These are phyloP conservation scores for Danio albolineatus DNA, from an alignment of 2,797 vertebrate genomes.

Conservation along the genomic window DNA sequence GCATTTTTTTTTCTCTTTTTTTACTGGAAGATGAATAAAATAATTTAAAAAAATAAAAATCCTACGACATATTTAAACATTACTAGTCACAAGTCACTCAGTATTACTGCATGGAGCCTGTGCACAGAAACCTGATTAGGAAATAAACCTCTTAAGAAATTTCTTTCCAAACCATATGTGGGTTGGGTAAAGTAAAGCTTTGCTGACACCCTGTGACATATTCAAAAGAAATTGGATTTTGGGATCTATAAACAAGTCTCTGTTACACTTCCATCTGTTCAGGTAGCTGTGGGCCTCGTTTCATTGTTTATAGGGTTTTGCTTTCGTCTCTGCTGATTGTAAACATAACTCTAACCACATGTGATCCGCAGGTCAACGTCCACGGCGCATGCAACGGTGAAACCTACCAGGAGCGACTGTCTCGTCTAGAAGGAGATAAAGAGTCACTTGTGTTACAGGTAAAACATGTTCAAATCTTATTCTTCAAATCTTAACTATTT, in stretches of 20 bases:
- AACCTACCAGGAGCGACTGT: constrained; percentile 91
- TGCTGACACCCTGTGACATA: too few relatives aligned
- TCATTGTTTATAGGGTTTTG: neutral
- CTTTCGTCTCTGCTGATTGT: constrained; percentile 38
- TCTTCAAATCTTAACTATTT: too few relatives aligned
- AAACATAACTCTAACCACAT: constrained; percentile 54
- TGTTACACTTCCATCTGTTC: neutral
- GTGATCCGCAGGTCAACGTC: constrained; percentile 82
- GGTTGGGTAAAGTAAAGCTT: neutral
- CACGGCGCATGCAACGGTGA: constrained; percentile 83
- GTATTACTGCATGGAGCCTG: too few relatives aligned
- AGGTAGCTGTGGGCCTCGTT: neutral
- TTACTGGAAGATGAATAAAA: too few relatives aligned
- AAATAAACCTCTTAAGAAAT: constrained; percentile 39
- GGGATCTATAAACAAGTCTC: too few relatives aligned
- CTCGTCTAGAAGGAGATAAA: constrained; percentile 95
- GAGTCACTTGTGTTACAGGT: constrained; percentile 97
- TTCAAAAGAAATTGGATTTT: too few relatives aligned
- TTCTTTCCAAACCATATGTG: neutral
- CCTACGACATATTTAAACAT: too few relatives aligned
- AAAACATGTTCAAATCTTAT: constrained; percentile 53
- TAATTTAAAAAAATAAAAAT: too few relatives aligned
- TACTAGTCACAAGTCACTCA: too few relatives aligned
- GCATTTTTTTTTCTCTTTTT: too few relatives aligned
- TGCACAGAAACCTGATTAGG: too few relatives aligned